These are phyloP conservation scores for Tinea pellionella DNA, from an alignment of 2,888 invertebrate genomes.

Conservation along the genomic window DNA sequence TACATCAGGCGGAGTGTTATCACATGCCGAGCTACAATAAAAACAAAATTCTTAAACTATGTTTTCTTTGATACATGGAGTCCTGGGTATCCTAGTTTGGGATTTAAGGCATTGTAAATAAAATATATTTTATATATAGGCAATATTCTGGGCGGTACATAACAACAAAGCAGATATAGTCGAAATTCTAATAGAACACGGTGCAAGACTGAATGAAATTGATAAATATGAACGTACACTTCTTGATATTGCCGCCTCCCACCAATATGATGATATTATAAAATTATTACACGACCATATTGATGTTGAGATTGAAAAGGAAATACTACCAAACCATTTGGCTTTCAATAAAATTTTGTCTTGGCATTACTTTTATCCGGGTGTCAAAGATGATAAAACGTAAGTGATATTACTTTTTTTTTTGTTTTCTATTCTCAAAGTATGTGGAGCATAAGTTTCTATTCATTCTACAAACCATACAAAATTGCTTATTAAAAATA, in stretches of 20 bases:
- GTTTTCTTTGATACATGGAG: too few relatives aligned
- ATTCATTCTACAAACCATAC: too few relatives aligned
- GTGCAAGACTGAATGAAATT: constrained; percentile 56
- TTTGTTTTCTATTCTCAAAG: neutral
- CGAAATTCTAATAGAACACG: constrained; percentile 60
- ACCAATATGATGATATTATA: constrained; percentile 58
- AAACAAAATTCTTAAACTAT: too few relatives aligned
- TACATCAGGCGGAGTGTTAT: too few relatives aligned
- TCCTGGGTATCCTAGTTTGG: too few relatives aligned
- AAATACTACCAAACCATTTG: constrained; percentile 24
- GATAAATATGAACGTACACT: constrained; percentile 63
- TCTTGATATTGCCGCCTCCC: constrained; percentile 62
- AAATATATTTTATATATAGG: too few relatives aligned
- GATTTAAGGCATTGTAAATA: too few relatives aligned
- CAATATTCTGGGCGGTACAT: constrained; percentile 72
- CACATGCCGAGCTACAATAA: too few relatives aligned
- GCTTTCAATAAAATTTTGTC: constrained; percentile 24
- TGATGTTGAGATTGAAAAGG: constrained; percentile 26
- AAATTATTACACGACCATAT: constrained; percentile 49
- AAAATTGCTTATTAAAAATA: too few relatives aligned
- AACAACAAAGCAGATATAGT: constrained; percentile 66
- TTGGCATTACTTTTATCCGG: constrained; percentile 68
- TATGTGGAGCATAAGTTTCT: too few relatives aligned
- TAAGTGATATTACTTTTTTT: constrained; percentile 23
- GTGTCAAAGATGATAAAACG: constrained; percentile 39